These are phyloP conservation scores for Salvelinus namaycush DNA, from an alignment of 2,113 vertebrate species.

Conservation along the genomic window DNA sequence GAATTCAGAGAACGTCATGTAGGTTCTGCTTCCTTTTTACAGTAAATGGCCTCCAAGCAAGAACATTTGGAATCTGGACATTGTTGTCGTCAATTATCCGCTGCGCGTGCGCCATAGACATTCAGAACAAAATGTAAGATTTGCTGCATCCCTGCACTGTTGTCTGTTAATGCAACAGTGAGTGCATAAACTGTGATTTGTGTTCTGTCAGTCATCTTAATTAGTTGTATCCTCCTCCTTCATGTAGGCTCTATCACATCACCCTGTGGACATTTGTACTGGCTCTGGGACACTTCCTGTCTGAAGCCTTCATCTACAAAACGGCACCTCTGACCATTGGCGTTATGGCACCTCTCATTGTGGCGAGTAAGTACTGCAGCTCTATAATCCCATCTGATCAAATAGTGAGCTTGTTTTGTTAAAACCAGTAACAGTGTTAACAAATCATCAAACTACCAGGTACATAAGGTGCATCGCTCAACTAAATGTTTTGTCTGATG, in stretches of 20 bases:
- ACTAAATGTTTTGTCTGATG: too few relatives aligned
- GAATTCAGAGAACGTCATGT: too few relatives aligned
- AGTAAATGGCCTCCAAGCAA: slow-evolving; percentile 97
- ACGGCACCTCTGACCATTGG: slow-evolving; percentile 90
- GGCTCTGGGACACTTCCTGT: slow-evolving; percentile 91
- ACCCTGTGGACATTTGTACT: slow-evolving; percentile 93
- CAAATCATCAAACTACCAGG: not conserved
- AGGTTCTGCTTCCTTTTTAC: slow-evolving; percentile 8
- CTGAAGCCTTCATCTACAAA: slow-evolving; percentile 88
- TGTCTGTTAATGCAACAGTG: not conserved
- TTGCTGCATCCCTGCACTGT: not conserved
- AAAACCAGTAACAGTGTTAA: not conserved
- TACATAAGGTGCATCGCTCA: not conserved
- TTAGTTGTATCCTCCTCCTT: not conserved
- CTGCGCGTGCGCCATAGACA: slow-evolving; percentile 91
- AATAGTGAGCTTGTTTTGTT: not conserved
- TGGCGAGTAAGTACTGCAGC: slow-evolving; percentile 77
- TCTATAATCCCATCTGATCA: not conserved
- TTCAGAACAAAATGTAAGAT: slow-evolving; percentile 90
- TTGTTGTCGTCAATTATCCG: slow-evolving; percentile 92
- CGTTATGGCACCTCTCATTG: slow-evolving; percentile 91
- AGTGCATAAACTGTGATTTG: not conserved
- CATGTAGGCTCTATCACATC: slow-evolving; percentile 89
- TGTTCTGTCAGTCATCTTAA: not conserved
- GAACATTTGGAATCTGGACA: slow-evolving; percentile 95